Evolutionary conservation across 2,797 vertebrate species (phyloP).

Genomic region (Eulemur albifrons): DNA sequence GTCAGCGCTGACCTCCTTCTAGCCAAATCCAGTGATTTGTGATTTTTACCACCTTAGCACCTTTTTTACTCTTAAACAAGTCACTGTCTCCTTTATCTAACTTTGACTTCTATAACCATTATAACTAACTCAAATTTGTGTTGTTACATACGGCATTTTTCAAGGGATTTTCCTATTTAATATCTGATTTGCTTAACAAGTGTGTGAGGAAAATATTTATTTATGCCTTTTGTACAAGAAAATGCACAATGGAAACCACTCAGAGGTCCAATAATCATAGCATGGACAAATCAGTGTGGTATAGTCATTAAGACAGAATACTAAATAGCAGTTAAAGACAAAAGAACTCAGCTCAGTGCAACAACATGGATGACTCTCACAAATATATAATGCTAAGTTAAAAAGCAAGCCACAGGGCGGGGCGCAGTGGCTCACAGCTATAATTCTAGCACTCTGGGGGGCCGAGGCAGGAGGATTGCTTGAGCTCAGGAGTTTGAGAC

Average conservation of each 20-base stretch:
- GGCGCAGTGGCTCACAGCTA: no score
- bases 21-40: neutral
- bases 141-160: neutral
- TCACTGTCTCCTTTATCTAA: neutral
- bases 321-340: neutral
- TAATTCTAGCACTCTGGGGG: no score
- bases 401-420: neutral
- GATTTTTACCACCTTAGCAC: neutral
- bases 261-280: neutral
- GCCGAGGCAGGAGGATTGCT: no score
- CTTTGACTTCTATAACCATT: constrained; percentile 25
- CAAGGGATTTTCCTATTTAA: constrained; percentile 5
- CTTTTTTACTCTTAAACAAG: neutral
- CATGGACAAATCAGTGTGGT: neutral
- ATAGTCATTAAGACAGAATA: neutral
- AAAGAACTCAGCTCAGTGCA: neutral
- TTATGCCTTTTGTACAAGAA: neutral
- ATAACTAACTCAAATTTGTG: neutral
- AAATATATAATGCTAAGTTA: neutral
- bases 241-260: neutral
- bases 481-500: no score
- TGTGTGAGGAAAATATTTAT: neutral
- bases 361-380: neutral
- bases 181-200: constrained; percentile 9
- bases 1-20: neutral